Evolutionary conservation across 2,797 vertebrate species (phyloP).

Genomic region (Sebastes diploproa): DNA sequence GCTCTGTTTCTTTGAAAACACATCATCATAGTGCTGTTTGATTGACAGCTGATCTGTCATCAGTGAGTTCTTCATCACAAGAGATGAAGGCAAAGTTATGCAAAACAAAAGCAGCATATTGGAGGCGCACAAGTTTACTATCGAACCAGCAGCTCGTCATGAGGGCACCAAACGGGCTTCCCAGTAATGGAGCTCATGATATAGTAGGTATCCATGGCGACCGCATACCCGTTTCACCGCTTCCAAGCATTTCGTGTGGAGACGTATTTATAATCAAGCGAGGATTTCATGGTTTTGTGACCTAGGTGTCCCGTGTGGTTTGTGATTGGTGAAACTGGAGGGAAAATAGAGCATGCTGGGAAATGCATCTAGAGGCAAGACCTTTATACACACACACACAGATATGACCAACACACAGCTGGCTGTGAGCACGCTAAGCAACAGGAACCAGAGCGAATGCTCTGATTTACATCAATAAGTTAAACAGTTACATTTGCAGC

Average conservation of each 20-base stretch:
- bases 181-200: conserved; percentile 13
- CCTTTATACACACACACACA: neutral
- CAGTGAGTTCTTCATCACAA: neutral
- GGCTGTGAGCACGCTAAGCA: neutral
- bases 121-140: neutral
- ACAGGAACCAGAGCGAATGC: neutral
- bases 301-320: neutral
- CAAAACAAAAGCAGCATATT: conserved; percentile 7
- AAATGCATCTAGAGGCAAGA: neutral
- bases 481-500: neutral
- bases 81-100: neutral
- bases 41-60: neutral
- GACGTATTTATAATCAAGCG: conserved; percentile 15
- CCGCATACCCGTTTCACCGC: neutral
- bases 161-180: neutral
- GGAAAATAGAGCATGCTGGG: neutral
- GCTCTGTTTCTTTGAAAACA: neutral
- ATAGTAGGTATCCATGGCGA: conserved; percentile 37
- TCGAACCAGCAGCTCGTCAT: neutral
- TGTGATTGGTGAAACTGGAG: neutral
- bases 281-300: conserved; percentile 32
- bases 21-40: neutral
- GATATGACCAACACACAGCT: neutral
- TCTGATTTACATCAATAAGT: conserved; percentile 16
- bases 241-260: neutral